phyloP scores from a whole-genome alignment of 1,140 invertebrate species.

The Lutraria rhynchaena region DNA sequence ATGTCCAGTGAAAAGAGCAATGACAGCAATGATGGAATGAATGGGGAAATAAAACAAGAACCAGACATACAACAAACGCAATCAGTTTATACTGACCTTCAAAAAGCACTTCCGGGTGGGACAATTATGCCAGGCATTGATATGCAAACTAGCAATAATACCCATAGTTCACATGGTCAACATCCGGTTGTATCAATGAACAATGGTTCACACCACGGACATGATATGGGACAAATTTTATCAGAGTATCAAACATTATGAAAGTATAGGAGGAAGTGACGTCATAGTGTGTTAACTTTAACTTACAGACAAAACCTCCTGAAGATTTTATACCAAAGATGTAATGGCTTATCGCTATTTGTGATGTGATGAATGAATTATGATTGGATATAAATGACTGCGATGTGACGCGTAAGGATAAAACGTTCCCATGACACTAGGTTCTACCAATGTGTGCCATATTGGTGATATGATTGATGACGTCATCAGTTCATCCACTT shows the following conservation, averaged over 20 bases:
- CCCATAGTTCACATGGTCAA: conserved; percentile 46
- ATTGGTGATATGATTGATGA: conserved; percentile 1
- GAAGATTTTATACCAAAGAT: conserved; percentile 27
- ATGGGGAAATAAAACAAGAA: conserved; percentile 57
- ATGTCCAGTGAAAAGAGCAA: conserved; percentile 53
- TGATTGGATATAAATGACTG: conserved; percentile 2
- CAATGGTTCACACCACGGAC: conserved; percentile 50
- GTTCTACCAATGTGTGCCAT: conserved; percentile 25
- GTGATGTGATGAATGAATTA: conserved; percentile 22
- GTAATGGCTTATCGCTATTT: neutral
- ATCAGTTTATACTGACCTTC: conserved; percentile 55
- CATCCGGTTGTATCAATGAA: conserved; percentile 56
- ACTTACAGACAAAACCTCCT: neutral
- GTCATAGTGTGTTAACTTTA: neutral
- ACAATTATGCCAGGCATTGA: conserved; percentile 47
- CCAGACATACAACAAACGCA: conserved; percentile 32
- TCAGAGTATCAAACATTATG: conserved; percentile 59
- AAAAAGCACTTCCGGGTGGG: conserved; percentile 50
- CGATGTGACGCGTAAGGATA: neutral
- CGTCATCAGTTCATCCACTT: neutral
- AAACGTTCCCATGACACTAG: neutral
- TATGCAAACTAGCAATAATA: conserved; percentile 57
- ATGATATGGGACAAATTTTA: conserved; percentile 59
- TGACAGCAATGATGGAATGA: conserved; percentile 52
- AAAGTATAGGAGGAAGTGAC: conserved; percentile 1